Conservation (phyloP, 2,888 invertebrate species). For the Cataglyphis albicans region DNA sequence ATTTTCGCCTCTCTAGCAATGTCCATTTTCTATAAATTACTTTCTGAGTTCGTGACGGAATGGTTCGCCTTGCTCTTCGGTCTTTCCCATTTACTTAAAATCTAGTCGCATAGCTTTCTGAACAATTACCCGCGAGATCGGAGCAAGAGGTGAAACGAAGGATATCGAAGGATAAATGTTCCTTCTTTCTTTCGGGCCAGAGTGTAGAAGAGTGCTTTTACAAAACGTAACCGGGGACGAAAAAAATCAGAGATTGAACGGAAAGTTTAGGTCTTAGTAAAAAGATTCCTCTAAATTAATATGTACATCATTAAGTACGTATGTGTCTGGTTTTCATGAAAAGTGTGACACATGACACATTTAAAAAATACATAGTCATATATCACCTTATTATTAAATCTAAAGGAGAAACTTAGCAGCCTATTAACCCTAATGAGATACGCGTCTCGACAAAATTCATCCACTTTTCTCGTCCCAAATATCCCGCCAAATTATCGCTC, state of each 20-base stretch:
- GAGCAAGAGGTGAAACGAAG: conserved; percentile 13
- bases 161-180: conserved; percentile 31
- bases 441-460: conserved; percentile 6
- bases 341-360: background rate
- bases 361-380: background rate
- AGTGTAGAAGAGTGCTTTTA: conserved; percentile 36
- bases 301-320: background rate
- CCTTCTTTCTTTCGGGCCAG: conserved; percentile 27
- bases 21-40: conserved; percentile 53
- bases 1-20: conserved; percentile 30
- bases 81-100: conserved; percentile 49
- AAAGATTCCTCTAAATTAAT: conserved; percentile 12
- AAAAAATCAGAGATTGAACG: background rate
- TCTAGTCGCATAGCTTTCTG: conserved; percentile 59
- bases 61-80: conserved; percentile 23
- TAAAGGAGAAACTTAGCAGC: conserved; percentile 7
- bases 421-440: conserved; percentile 22
- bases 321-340: background rate
- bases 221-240: conserved; percentile 9
- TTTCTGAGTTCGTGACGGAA: conserved; percentile 55
- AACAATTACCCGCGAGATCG: conserved; percentile 55
- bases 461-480: background rate
- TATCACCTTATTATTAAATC: too few species aligned
- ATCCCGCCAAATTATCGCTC: background rate
- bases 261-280: conserved; percentile 31